Conservation (phyloP, 92 coral and sea anemone genomes). For the Montipora capitata region DNA sequence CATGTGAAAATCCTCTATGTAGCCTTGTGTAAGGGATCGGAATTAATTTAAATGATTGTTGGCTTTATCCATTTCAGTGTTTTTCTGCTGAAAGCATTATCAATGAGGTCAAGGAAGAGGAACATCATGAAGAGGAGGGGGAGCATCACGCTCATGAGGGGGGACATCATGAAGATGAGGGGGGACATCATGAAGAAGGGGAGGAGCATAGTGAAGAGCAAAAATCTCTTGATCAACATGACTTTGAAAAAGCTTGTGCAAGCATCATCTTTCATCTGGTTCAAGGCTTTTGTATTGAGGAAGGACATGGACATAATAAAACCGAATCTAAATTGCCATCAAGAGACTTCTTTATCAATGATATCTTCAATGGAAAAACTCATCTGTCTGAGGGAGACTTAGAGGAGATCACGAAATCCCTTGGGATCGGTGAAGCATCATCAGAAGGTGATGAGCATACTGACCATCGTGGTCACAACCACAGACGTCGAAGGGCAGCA, state of each 20-base stretch:
- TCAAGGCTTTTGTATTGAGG: slow-evolving; percentile 84
- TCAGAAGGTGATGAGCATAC: slow-evolving; percentile 4
- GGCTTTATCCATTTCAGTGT: slow-evolving; percentile 44
- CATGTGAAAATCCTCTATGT: too few species aligned
- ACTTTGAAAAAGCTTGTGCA: slow-evolving; percentile 85
- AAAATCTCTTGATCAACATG: slow-evolving; percentile 72
- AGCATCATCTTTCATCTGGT: slow-evolving; percentile 80
- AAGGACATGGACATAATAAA: slow-evolving; percentile 59
- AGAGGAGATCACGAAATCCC: slow-evolving; percentile 45
- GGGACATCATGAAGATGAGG: slow-evolving; percentile 29
- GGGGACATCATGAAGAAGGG: slow-evolving; percentile 25
- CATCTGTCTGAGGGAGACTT: slow-evolving; percentile 74
- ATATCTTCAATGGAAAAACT: slow-evolving; percentile 59
- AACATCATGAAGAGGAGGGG: neutral
- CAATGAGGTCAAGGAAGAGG: slow-evolving; percentile 48
- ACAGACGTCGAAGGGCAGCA: slow-evolving; percentile 60
- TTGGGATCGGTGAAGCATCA: slow-evolving; percentile 63
- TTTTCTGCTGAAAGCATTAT: slow-evolving; percentile 65
- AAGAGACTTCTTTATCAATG: slow-evolving; percentile 74
- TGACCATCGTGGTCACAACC: slow-evolving; percentile 45
- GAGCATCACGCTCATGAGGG: neutral
- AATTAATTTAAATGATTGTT: neutral
- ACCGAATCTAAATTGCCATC: slow-evolving; percentile 63
- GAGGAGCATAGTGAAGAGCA: slow-evolving; percentile 42
- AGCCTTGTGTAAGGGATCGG: too few species aligned